Percentiles rank a stretch among this genome's conserved stretches.
phyloP scores from a whole-genome alignment of 2,888 invertebrate genomes.

The Anticlea derivata region DNA sequence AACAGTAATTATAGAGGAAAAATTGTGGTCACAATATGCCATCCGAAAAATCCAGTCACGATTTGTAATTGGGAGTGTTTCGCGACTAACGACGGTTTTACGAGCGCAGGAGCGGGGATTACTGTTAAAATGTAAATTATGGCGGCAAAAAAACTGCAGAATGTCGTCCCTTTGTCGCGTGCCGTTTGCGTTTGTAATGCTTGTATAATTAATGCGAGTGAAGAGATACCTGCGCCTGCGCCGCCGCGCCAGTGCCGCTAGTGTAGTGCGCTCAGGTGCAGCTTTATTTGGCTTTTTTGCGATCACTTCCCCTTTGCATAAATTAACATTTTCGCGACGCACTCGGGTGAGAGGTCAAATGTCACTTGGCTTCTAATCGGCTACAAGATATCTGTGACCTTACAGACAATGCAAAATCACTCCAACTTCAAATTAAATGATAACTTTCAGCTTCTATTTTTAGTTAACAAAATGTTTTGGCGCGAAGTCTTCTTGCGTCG shows the following conservation, averaged over 20 bases:
- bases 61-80: conserved; percentile 60
- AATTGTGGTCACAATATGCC: conserved; percentile 56
- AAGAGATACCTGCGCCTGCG: conserved; percentile 58
- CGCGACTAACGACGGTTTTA: conserved; percentile 31
- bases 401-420: neutral
- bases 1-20: conserved; percentile 65
- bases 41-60: conserved; percentile 64
- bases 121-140: conserved; percentile 54
- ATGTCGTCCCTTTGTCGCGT: conserved; percentile 55
- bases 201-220: conserved; percentile 69
- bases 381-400: neutral
- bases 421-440: neutral
- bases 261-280: conserved; percentile 70
- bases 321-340: conserved; percentile 71
- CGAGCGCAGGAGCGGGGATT: conserved; percentile 29
- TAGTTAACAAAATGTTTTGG: conserved; percentile 28
- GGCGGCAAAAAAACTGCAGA: conserved; percentile 49
- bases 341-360: conserved; percentile 40
- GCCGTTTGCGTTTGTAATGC: conserved; percentile 50
- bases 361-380: conserved; percentile 5
- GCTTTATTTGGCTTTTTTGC: conserved; percentile 77
- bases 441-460: neutral
- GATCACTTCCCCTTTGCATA: conserved; percentile 81
- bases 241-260: too few relatives aligned
- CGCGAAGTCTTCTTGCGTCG: conserved; percentile 35